Base-by-base conservation (phyloP, 2,113 vertebrate genomes). In the Anoplopoma fimbria region DNA sequence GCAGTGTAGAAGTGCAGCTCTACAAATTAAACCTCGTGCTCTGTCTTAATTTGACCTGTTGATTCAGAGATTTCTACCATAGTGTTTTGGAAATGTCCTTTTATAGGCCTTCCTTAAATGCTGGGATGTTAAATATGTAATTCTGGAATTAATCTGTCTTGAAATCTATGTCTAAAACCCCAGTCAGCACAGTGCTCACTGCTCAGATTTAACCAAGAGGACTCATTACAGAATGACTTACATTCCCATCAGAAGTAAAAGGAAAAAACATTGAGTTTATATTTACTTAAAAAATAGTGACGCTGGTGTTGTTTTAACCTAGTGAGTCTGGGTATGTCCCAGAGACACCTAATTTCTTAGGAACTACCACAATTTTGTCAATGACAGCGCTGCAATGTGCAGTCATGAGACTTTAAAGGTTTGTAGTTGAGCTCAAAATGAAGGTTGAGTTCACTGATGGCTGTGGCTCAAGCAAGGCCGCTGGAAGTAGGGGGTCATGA, bases 191-290 rank as follows among this genome's bases (percentile, higher is more conserved):
- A 51, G 9, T 34, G 53, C 17, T 76, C 47, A 58, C 73, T 10
- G 51, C 21, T 19, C 60, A 38, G 63, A 84, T 84, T 83, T 58
- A 84, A 77, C 51, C 86, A 77, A 63, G 58, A 82, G 53, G 75
- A 69, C 23, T 72, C 62, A 36, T 82, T 47, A 76, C 27, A 78
- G 10, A 83, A 85, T 80, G 25, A 84, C 40, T 69, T 75, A 73
- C 34, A 65, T 69, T 64, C 15, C 51, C 38, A 14, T 60, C 57
- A 34, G 36, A 61, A 77, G 47, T 38, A 76, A 73, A 71, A 81
- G 49, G 33, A 82, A 88, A 77, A 76, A 80, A 86, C 61, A 84
- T 7, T 29, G 58, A 77, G 53, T 62, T 85, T 33, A 82, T 84
- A 77, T 87, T 68, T 51, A 78, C 47, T 23, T n/a, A n/a, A n/a